phyloP scores from a whole-genome alignment of 2,888 invertebrate species.

The Pterostichus madidus region DNA sequence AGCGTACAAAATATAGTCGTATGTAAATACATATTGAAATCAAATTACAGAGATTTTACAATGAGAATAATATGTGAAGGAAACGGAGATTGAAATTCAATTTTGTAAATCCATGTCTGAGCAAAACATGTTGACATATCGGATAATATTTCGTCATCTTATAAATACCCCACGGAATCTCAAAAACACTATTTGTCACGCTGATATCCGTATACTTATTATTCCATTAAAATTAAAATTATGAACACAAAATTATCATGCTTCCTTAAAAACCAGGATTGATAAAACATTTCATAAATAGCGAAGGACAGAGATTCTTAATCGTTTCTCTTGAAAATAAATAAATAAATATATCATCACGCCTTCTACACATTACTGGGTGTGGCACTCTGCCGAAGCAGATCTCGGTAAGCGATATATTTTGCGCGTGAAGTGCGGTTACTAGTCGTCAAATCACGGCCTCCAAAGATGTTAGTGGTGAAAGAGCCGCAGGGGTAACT shows the following conservation, averaged over 20 bases:
- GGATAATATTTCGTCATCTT: slow-evolving; percentile 14
- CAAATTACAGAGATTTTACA: background rate
- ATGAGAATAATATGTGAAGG: background rate
- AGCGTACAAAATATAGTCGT: background rate
- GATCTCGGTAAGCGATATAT: no score
- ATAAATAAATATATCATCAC: no score
- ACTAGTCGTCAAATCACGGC: no score
- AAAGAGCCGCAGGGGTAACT: no score
- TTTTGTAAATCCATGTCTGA: background rate
- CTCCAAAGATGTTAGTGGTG: no score
- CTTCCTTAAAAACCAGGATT: background rate
- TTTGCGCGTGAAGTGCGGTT: no score
- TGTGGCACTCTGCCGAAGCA: no score
- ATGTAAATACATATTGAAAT: background rate
- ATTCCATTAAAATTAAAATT: background rate
- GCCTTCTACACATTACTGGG: no score
- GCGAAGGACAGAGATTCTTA: no score
- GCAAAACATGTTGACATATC: slow-evolving; percentile 30
- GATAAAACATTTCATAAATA: no score
- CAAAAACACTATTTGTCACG: slow-evolving; percentile 18
- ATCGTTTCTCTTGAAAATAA: no score
- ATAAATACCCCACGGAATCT: background rate
- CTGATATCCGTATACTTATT: slow-evolving; percentile 16
- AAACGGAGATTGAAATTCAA: slow-evolving; percentile 12
- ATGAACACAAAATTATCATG: background rate